Percentiles rank a stretch among this genome's conserved stretches.
Evolutionary conservation across 2,888 invertebrate genomes (phyloP).

Genomic region (Drosophila algonquin): DNA sequence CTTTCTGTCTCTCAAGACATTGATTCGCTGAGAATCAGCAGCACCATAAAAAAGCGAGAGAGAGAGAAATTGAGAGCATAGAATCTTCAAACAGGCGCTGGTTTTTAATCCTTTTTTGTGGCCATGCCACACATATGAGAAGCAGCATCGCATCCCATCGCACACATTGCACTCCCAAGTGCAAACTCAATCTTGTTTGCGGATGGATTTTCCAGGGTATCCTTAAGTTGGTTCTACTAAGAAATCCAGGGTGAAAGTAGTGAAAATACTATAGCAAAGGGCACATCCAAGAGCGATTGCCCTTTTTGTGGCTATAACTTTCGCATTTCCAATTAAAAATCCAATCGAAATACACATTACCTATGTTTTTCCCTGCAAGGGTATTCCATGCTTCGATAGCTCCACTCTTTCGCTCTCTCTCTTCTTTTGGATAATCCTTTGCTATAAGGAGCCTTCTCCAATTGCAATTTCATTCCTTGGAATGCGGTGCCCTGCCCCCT

Average conservation of each 20-base stretch:
- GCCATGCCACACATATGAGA: background rate
- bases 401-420: background rate
- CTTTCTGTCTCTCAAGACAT: background rate
- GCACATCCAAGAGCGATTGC: too few species aligned
- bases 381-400: background rate
- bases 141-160: too few species aligned
- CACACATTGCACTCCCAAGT: background rate
- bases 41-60: background rate
- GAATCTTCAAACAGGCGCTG: background rate
- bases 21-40: background rate
- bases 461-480: slow-evolving; percentile 16
- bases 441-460: background rate
- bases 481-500: background rate
- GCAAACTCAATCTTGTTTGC: background rate
- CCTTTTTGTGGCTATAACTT: too few species aligned
- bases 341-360: too few species aligned
- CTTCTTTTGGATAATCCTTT: background rate
- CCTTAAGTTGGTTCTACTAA: background rate
- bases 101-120: background rate
- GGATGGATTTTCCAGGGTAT: background rate
- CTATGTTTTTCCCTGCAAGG: background rate
- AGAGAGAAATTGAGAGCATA: background rate
- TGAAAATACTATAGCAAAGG: too few species aligned
- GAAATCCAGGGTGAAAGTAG: background rate
- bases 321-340: too few species aligned